These are phyloP conservation scores for Progne subis DNA, from an alignment of 2,113 vertebrate genomes.

Conservation along the genomic window DNA sequence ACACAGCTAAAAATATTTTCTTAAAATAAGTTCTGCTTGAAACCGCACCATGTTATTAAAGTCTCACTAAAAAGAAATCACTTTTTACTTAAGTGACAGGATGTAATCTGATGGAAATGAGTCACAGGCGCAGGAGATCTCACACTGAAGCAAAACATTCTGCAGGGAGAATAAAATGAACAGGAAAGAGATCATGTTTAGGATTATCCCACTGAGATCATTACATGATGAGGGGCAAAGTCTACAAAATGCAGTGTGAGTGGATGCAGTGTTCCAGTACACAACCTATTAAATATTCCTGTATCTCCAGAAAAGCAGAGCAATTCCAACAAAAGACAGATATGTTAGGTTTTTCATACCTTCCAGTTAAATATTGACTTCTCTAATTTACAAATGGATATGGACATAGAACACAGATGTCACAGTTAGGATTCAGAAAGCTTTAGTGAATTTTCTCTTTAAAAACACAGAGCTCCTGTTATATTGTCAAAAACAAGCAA, in stretches of 20 bases:
- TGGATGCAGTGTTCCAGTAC: background rate
- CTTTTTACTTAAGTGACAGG: background rate
- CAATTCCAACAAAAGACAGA: background rate
- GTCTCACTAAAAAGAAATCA: background rate
- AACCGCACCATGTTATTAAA: background rate
- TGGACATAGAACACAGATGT: background rate
- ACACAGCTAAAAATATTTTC: background rate
- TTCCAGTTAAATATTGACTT: background rate
- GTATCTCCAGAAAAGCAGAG: background rate
- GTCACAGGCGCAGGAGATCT: background rate
- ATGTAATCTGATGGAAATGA: slow-evolving; percentile 8
- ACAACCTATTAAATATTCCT: background rate
- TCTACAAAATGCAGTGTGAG: background rate
- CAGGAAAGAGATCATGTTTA: background rate
- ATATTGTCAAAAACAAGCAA: background rate
- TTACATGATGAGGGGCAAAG: background rate
- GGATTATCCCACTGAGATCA: background rate
- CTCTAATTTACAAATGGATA: background rate
- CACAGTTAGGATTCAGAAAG: background rate
- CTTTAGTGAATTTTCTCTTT: background rate
- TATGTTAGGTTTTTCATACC: background rate
- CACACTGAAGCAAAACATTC: background rate
- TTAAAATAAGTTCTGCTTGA: background rate
- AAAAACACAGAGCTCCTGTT: background rate
- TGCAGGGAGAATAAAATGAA: background rate